Base-by-base conservation (phyloP, 2,888 invertebrate genomes). In the Phengaris arion region DNA sequence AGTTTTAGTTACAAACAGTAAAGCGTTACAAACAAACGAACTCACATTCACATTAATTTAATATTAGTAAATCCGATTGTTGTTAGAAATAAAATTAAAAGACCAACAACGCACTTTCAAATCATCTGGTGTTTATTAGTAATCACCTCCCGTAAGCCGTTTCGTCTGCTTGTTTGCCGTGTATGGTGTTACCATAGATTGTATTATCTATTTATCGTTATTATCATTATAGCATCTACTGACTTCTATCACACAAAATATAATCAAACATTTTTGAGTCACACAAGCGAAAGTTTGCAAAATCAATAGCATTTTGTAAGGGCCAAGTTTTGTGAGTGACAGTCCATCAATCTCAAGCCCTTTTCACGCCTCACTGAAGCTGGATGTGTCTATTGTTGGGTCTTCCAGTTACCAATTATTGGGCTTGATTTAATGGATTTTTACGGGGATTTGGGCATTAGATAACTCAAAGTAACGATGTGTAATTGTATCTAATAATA, bases 301-400 rank as follows among this genome's bases (percentile, higher is more conserved):
- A 45, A 35, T 35, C 64, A 64, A 64, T 64, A 64, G 35, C 13
- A 64, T 64, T 64, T 64, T 64, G 64, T 64, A 35, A 35, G 22
- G 64, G 64, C 35, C 35, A 35, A 64, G 35, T 64, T 59, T 59
- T 59, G 59, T 59, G 59, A 64, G 45, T 45, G 64, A 64, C 64
- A 64, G 64, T 45, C 64, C 64, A 64, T 64, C 64, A 64, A 64
- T 64, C 64, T 64, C 35, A 3, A 8, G 64, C 35, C 35, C 64
- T 12, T 64, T 45, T 64, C 64, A 64, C 35, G 64, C 12, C 64
- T 35, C 15, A 22, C 59, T 45, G 52, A 5, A 52, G 12, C 52
- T 52, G 64, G 35, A 35, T 35, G 64, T 64, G 64, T 64, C 64
- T 64, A 64, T 64, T 64, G 64, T 64, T 64, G 64, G 64, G 35